A percentile compares a stretch with the other conserved stretches of the same genome.
Conservation (phyloP, 1,140 invertebrate species). For the Drosophila fuyamai region DNA sequence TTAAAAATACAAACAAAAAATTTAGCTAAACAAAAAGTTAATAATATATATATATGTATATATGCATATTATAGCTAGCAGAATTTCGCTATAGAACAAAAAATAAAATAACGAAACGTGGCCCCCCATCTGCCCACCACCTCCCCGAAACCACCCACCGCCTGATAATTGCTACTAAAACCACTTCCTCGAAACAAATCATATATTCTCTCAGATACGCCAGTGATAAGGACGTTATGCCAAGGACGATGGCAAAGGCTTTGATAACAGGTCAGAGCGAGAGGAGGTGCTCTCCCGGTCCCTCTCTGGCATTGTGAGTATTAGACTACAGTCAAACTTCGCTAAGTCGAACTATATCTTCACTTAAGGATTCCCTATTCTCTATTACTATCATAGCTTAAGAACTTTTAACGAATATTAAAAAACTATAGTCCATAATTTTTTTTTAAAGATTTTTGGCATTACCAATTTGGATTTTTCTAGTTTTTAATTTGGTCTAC, state of each 20-base stretch:
- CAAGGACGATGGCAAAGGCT: conserved; percentile 49
- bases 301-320: conserved; percentile 26
- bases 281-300: conserved; percentile 7
- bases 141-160: conserved; percentile 11
- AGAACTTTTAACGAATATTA: background rate
- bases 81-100: conserved; percentile 67
- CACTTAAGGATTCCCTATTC: too few relatives aligned
- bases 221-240: conserved; percentile 32
- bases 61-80: conserved; percentile 32
- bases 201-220: conserved; percentile 15
- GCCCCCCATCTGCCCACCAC: conserved; percentile 4
- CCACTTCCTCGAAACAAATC: conserved; percentile 1
- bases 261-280: conserved; percentile 53
- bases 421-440: background rate
- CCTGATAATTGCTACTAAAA: conserved; percentile 9
- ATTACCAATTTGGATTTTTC: too few relatives aligned
- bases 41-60: conserved; percentile 21
- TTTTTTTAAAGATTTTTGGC: too few relatives aligned
- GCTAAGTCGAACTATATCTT: background rate
- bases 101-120: conserved; percentile 31
- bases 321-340: conserved; percentile 30
- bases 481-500: too few relatives aligned
- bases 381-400: background rate
- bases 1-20: conserved; percentile 53
- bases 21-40: conserved; percentile 44